phyloP scores from a whole-genome alignment of 2,797 vertebrate species.

The Naso thynnoides region DNA sequence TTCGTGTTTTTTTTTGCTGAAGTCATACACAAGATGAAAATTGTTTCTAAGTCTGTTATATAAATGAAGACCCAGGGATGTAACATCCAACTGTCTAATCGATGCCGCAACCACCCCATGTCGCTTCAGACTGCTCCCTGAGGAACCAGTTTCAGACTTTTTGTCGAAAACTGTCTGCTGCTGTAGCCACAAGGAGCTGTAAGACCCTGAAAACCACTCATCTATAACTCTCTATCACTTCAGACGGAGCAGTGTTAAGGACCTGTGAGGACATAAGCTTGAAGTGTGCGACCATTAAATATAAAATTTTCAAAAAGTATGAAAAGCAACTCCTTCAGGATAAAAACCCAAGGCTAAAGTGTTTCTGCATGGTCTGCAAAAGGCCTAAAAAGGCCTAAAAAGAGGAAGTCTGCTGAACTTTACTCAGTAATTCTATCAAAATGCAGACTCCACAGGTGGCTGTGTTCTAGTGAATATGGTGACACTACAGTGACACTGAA shows the following conservation, averaged over 20 bases:
- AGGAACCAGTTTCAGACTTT: no score
- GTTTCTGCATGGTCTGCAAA: background rate
- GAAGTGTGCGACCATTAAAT: background rate
- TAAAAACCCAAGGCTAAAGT: background rate
- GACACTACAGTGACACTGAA: no score
- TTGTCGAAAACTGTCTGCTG: no score
- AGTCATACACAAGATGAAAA: no score
- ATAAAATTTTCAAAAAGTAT: background rate
- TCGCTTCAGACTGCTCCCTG: background rate
- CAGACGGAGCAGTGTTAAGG: background rate
- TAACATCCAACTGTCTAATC: background rate
- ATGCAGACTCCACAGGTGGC: background rate
- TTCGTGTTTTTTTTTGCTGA: no score
- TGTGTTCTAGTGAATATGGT: no score
- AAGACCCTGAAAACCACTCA: background rate
- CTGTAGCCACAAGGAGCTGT: background rate
- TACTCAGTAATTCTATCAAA: conserved; percentile 1
- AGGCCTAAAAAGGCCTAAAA: background rate
- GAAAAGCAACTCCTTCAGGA: background rate
- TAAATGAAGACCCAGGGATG: background rate
- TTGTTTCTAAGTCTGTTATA: no score
- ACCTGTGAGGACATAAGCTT: background rate
- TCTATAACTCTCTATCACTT: background rate
- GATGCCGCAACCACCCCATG: background rate
- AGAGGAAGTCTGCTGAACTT: background rate